Evolutionary conservation across 2,888 invertebrate species (phyloP).

Genomic region (Hyposoter dolosus): DNA sequence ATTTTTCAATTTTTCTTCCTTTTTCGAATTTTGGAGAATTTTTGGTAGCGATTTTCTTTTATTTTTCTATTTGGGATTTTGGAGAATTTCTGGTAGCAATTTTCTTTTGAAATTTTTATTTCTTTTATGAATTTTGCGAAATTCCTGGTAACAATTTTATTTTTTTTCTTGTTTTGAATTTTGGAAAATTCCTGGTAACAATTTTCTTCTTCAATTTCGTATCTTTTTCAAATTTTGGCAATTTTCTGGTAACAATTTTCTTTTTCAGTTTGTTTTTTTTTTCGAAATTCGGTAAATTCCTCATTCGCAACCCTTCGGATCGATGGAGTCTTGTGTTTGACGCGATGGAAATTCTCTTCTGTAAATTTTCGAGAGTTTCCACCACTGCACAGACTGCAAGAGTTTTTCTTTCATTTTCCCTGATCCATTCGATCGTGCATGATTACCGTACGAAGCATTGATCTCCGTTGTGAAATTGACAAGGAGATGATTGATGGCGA

Average conservation of each 20-base stretch:
- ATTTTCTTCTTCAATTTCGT: neutral
- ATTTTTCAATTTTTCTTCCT: too few species aligned
- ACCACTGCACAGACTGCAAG: neutral
- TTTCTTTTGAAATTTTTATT: too few species aligned
- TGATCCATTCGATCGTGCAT: neutral
- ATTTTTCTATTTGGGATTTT: too few species aligned
- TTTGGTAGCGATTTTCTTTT: too few species aligned
- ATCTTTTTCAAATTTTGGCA: neutral
- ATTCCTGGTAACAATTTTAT: too few species aligned
- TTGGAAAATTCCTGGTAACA: too few species aligned
- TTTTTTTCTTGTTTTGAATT: too few species aligned
- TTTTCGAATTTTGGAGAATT: too few species aligned
- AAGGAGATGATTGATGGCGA: conserved; percentile 36
- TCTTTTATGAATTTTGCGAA: too few species aligned
- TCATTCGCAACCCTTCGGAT: neutral
- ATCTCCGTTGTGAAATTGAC: conserved; percentile 22
- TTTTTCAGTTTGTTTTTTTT: neutral
- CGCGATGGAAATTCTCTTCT: neutral
- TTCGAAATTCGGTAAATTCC: neutral
- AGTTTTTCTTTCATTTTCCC: neutral
- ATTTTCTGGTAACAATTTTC: too few species aligned
- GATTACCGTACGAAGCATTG: neutral
- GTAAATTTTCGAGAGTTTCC: neutral
- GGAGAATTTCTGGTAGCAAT: too few species aligned
- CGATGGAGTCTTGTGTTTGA: neutral